These are phyloP conservation scores for Mesoclemmys tuberculata DNA, from an alignment of 2,113 vertebrate species.

Conservation along the genomic window DNA sequence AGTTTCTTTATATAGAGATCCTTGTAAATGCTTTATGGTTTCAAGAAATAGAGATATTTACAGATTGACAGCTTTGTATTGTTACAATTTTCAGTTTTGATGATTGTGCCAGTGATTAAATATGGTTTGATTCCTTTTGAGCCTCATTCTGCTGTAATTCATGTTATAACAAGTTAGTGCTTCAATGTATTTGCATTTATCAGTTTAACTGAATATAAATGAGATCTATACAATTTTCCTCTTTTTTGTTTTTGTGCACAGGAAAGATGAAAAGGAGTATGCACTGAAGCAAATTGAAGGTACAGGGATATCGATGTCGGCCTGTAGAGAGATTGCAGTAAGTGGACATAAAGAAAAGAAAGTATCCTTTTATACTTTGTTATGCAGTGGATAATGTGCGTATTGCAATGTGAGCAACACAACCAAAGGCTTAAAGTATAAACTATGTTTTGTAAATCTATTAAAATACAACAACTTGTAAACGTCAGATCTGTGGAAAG, in stretches of 20 bases:
- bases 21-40: neutral
- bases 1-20: neutral
- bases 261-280: slow-evolving; percentile 90
- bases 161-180: neutral
- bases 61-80: neutral
- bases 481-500: neutral
- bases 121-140: neutral
- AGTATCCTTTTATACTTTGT: slow-evolving; percentile 32
- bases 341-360: slow-evolving; percentile 67
- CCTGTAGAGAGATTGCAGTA: slow-evolving; percentile 91
- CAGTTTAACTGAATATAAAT: slow-evolving; percentile 36
- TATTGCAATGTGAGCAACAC: neutral
- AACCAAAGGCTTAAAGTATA: neutral
- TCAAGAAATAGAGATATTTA: neutral
- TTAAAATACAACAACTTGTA: neutral
- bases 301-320: slow-evolving; percentile 90
- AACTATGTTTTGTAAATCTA: neutral
- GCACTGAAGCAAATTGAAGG: slow-evolving; percentile 90
- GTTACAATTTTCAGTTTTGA: neutral
- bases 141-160: neutral
- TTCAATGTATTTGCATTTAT: slow-evolving; percentile 32
- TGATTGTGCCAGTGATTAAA: neutral
- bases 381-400: neutral
- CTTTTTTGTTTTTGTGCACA: slow-evolving; percentile 69
- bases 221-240: slow-evolving; percentile 44